These are phyloP conservation scores for Pygocentrus nattereri DNA, from an alignment of 2,797 vertebrate species.

Conservation along the genomic window DNA sequence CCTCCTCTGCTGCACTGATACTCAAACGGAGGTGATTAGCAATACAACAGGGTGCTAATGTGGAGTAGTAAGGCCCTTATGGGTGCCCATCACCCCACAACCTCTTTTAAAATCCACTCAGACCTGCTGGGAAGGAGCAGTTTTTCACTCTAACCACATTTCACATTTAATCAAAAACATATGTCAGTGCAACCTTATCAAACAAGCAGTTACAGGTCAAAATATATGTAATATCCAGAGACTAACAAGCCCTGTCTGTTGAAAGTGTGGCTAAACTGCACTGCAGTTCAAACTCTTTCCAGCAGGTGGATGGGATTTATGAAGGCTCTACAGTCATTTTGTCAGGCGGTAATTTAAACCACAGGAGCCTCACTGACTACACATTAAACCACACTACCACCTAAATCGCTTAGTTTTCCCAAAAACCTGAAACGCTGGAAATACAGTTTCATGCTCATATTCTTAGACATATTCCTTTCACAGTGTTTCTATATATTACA, in stretches of 20 bases:
- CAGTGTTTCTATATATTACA: neutral
- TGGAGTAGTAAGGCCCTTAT: constrained; percentile 70
- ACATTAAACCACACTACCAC: neutral
- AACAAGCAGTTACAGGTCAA: neutral
- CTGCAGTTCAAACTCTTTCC: constrained; percentile 60
- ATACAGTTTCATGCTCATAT: neutral
- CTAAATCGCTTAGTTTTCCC: neutral
- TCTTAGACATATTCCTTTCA: neutral
- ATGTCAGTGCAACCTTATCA: neutral
- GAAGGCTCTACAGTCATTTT: constrained; percentile 23
- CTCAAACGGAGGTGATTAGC: constrained; percentile 84
- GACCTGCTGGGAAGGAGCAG: neutral
- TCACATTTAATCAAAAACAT: neutral
- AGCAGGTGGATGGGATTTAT: constrained; percentile 66
- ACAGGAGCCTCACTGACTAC: neutral
- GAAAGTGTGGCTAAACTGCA: neutral
- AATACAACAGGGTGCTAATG: constrained; percentile 85
- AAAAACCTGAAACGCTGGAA: neutral
- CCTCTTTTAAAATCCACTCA: constrained; percentile 51
- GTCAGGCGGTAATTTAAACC: constrained; percentile 3
- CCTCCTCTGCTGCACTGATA: constrained; percentile 78
- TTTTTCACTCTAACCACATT: neutral
- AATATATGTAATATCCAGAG: neutral
- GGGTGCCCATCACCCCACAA: constrained; percentile 66
- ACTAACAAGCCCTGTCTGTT: neutral